Conservation (phyloP, 1,140 invertebrate genomes). For the Papilio polytes region DNA sequence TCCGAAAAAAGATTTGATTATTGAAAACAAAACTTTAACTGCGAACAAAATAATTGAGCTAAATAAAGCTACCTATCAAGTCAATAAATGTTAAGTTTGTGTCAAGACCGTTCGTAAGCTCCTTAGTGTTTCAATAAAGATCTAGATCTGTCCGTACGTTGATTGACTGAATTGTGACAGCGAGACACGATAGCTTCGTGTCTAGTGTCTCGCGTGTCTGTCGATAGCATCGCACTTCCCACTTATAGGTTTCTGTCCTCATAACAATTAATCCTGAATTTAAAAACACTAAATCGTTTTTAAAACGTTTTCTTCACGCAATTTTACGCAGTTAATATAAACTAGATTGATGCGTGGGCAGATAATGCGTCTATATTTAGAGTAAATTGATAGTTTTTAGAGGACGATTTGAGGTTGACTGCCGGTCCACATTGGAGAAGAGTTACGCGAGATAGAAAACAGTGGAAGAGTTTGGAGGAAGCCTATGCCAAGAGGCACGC, state of each 20-base stretch:
- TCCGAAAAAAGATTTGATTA: too few relatives aligned
- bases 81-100: background rate
- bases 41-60: background rate
- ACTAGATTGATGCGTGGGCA: slow-evolving; percentile 20
- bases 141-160: slow-evolving; percentile 18
- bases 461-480: too few relatives aligned
- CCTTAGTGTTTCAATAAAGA: slow-evolving; percentile 38
- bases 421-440: too few relatives aligned
- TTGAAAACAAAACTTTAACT: background rate
- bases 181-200: slow-evolving; percentile 6
- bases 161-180: slow-evolving; percentile 37
- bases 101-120: background rate
- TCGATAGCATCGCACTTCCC: slow-evolving; percentile 19
- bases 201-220: slow-evolving; percentile 24
- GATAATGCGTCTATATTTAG: slow-evolving; percentile 21
- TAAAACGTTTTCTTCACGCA: slow-evolving; percentile 33
- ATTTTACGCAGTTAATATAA: slow-evolving; percentile 20
- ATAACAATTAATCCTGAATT: slow-evolving; percentile 40
- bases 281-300: slow-evolving; percentile 32
- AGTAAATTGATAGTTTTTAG: background rate
- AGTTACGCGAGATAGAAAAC: too few relatives aligned
- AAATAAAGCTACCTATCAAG: background rate
- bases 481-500: too few relatives aligned
- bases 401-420: too few relatives aligned
- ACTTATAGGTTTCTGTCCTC: background rate